Evolutionary conservation across 2,113 vertebrate genomes (phyloP), one percentile per base, ranked within the genome.

Genomic region (Pardalotus punctatus): DNA sequence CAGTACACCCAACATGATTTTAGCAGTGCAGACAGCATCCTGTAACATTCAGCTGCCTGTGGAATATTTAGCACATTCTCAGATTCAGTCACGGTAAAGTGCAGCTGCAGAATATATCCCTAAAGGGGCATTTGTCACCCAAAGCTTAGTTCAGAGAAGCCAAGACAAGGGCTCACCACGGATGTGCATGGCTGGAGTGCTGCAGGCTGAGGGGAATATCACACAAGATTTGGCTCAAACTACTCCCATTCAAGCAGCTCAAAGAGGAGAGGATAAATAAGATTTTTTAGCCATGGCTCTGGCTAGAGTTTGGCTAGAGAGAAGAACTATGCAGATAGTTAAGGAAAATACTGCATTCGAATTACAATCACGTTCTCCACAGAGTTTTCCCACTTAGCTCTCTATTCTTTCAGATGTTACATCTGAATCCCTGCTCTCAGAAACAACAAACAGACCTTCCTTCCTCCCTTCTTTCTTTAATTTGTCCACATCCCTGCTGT

Each of bases 391-490:
- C 28, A 61, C 50, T 48, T 91, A 66, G 40, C 17, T 86, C 56
- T 60, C 67, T 38, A 3, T 56, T 28, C 21, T 22, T 60, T 53
- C 22, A 14, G 0, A 0, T 25, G 2, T 60, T 31, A 6, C 31
- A 11, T 31, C 15, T 45, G 16, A 13, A 54, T 80, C 36, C 38
- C 29, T 64, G 50, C 36, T 42, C 23, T 45, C 45, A 60, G 60
- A 87, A 89, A 66, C 11, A 72, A 45, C 33, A 81, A 70, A 40
- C 12, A 69, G 36, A 48, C 31, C 40, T 51, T 47, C 51, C 25
- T 73, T 36, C 17, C 31, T 64, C 21, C 17, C 22, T 42, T 33
- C 35, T 20, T 25, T 61, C 31, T 38, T 80, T 60, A 25, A 50
- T 60, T 71, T 71, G 25, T 33, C 35, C 29, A 15, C 14, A 28